phyloP scores from a whole-genome alignment of 2,888 invertebrate genomes.

The Drosophila kuntzei region DNA sequence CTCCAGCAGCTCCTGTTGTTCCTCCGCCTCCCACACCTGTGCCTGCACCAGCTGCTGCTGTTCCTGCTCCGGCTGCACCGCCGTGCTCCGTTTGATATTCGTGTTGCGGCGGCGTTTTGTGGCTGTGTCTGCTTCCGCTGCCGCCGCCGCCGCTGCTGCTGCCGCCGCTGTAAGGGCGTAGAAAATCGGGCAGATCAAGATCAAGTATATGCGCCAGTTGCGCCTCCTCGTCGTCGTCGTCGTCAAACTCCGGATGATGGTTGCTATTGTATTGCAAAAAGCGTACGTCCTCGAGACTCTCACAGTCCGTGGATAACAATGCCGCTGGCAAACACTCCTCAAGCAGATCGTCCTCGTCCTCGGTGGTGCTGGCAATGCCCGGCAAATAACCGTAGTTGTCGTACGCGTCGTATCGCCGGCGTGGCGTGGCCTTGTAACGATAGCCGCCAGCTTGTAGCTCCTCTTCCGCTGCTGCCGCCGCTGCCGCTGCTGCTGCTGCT shows the following conservation, averaged over 20 bases:
- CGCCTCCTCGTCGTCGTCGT: constrained; percentile 73
- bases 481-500: constrained; percentile 50
- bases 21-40: constrained; percentile 23
- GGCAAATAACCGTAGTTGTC: constrained; percentile 77
- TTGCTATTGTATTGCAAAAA: constrained; percentile 65
- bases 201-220: constrained; percentile 75
- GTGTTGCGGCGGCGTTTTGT: constrained; percentile 76
- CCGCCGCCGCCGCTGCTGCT: constrained; percentile 70
- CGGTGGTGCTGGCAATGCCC: constrained; percentile 72
- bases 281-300: constrained; percentile 71
- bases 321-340: constrained; percentile 72
- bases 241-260: constrained; percentile 56
- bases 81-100: constrained; percentile 78
- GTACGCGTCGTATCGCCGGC: constrained; percentile 73
- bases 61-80: constrained; percentile 65
- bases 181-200: constrained; percentile 71
- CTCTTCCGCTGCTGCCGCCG: constrained; percentile 60
- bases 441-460: constrained; percentile 75
- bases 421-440: constrained; percentile 72
- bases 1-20: constrained; percentile 15
- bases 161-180: constrained; percentile 68
- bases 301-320: constrained; percentile 70
- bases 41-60: constrained; percentile 5
- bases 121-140: constrained; percentile 73
- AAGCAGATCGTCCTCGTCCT: constrained; percentile 68